Conservation (phyloP, 2,797 vertebrate species). For the Gephyroberyx darwinii region DNA sequence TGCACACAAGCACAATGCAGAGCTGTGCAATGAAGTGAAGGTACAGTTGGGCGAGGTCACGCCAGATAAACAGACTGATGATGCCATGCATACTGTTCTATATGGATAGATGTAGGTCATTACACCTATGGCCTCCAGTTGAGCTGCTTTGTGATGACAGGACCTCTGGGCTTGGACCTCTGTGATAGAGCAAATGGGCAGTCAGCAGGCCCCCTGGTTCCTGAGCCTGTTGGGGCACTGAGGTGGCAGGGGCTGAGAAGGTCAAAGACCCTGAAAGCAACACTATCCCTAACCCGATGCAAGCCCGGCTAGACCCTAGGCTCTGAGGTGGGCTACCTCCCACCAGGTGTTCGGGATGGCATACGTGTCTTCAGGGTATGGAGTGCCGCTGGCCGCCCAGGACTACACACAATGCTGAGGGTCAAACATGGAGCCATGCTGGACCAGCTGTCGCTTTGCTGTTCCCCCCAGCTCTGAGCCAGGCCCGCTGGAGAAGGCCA, state of each 20-base stretch:
- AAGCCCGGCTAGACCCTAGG: constrained; percentile 72
- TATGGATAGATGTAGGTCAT: constrained; percentile 73
- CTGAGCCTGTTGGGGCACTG: constrained; percentile 72
- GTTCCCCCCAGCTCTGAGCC: constrained; percentile 73
- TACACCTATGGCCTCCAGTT: constrained; percentile 70
- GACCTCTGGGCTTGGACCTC: constrained; percentile 70
- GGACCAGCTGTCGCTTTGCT: constrained; percentile 86
- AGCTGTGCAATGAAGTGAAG: constrained; percentile 16
- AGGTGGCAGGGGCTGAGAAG: constrained; percentile 72
- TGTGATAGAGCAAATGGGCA: constrained; percentile 72
- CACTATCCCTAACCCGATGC: constrained; percentile 64
- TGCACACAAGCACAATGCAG: constrained; percentile 1
- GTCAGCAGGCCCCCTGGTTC: constrained; percentile 74
- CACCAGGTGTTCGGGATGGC: constrained; percentile 81
- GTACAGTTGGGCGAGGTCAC: constrained; percentile 66
- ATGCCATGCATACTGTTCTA: constrained; percentile 68
- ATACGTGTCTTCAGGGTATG: constrained; percentile 77
- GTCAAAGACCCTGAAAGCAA: constrained; percentile 70
- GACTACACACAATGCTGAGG: constrained; percentile 79
- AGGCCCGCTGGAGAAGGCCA: constrained; percentile 74
- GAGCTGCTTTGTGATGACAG: constrained; percentile 70
- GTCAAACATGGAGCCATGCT: constrained; percentile 85
- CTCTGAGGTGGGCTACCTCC: constrained; percentile 73
- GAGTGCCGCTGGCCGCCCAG: constrained; percentile 70
- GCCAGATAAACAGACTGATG: constrained; percentile 61